Percentiles rank a stretch among this genome's conserved stretches.
phyloP scores from a whole-genome alignment of 1,140 invertebrate species.

The Tachypleus tridentatus region DNA sequence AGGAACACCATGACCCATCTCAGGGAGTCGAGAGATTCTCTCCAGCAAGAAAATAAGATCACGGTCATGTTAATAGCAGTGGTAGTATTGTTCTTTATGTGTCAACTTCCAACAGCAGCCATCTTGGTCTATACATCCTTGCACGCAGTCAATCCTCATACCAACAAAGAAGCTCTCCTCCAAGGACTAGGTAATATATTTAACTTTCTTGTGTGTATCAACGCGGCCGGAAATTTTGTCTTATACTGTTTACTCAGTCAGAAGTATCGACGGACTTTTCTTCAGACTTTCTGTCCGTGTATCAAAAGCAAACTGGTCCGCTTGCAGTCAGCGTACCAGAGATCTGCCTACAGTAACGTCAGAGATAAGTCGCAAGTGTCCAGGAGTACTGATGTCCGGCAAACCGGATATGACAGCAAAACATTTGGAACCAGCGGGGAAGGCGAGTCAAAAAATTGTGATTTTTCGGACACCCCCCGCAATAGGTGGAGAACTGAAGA shows the following conservation, averaged over 20 bases:
- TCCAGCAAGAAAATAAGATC: constrained; percentile 53
- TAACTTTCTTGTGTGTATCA: constrained; percentile 56
- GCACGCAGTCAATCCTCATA: constrained; percentile 29
- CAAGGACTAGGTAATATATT: constrained; percentile 53
- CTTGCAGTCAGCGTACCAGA: constrained; percentile 18
- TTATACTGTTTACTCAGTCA: constrained; percentile 63
- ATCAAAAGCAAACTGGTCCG: constrained; percentile 10
- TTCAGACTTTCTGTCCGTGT: constrained; percentile 46
- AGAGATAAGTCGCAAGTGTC: constrained; percentile 14
- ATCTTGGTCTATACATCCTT: constrained; percentile 40
- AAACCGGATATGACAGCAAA: too few relatives aligned
- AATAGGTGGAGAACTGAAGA: too few relatives aligned
- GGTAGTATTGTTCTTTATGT: constrained; percentile 57
- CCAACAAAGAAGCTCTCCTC: constrained; percentile 33
- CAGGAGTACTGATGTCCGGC: neutral
- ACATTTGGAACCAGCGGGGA: too few relatives aligned
- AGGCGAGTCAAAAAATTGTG: too few relatives aligned
- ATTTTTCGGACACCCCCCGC: too few relatives aligned
- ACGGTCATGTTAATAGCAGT: constrained; percentile 62
- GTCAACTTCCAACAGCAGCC: constrained; percentile 53
- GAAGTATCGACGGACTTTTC: constrained; percentile 58
- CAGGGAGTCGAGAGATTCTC: constrained; percentile 23
- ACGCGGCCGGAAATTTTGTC: constrained; percentile 58
- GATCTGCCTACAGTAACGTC: constrained; percentile 12
- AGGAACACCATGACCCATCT: constrained; percentile 41